Evolutionary conservation across 2,797 vertebrate species (phyloP).

Genomic region (Distichodus sexfasciatus): DNA sequence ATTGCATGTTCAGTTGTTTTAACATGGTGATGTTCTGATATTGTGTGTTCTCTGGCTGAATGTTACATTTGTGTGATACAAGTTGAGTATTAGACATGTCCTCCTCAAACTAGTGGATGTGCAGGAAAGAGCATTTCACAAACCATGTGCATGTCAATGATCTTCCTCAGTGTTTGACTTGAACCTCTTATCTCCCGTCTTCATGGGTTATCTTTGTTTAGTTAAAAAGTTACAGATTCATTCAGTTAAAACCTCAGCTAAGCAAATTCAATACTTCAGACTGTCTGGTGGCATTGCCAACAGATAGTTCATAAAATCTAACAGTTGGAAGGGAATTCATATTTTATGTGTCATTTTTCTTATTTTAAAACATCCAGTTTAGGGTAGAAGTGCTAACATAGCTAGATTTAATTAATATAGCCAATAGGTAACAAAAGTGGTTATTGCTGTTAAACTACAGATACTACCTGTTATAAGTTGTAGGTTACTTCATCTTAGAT

Average conservation of each 20-base stretch:
- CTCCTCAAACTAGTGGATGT: conserved; percentile 37
- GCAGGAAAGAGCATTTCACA: conserved; percentile 65
- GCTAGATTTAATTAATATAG: too few relatives aligned
- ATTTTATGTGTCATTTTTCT: conserved; percentile 40
- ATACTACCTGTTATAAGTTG: too few relatives aligned
- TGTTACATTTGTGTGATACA: too few relatives aligned
- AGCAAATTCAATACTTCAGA: conserved; percentile 22
- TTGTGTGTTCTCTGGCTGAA: too few relatives aligned
- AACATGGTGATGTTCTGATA: neutral
- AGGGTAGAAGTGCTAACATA: too few relatives aligned
- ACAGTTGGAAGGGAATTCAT: conserved; percentile 12
- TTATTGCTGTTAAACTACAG: too few relatives aligned
- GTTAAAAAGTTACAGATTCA: conserved; percentile 69
- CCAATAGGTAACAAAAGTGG: too few relatives aligned
- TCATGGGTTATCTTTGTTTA: conserved; percentile 38
- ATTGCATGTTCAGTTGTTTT: too few relatives aligned
- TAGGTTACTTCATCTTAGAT: too few relatives aligned
- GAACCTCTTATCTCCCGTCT: conserved; percentile 64
- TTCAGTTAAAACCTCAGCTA: conserved; percentile 49
- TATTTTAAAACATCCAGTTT: conserved; percentile 15
- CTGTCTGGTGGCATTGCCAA: conserved; percentile 22
- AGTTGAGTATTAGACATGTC: too few relatives aligned
- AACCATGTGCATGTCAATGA: conserved; percentile 69
- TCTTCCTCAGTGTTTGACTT: conserved; percentile 69
- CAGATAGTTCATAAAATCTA: conserved; percentile 20